These are phyloP conservation scores for Rhogogaster chlorosoma DNA, from an alignment of 2,888 invertebrate species.

Conservation along the genomic window DNA sequence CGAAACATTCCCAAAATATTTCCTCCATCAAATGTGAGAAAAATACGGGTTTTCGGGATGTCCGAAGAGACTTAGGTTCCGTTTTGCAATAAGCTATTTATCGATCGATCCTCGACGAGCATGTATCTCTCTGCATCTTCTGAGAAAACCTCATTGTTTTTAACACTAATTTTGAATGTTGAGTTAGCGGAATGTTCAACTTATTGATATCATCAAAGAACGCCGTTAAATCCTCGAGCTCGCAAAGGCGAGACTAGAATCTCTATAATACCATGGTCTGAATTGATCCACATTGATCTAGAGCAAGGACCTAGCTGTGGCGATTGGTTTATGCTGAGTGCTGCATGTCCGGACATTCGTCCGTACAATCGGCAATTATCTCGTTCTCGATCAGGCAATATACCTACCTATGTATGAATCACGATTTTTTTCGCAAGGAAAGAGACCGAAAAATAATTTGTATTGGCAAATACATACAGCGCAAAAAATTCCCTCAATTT, in stretches of 20 bases:
- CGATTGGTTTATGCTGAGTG: background rate
- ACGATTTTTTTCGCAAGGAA: background rate
- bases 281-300: conserved; percentile 36
- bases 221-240: background rate
- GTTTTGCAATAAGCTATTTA: background rate
- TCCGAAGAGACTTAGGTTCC: background rate
- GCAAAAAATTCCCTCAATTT: background rate
- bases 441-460: background rate
- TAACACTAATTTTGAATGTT: background rate
- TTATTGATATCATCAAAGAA: conserved; percentile 10
- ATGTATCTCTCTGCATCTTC: background rate
- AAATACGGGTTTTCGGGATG: background rate
- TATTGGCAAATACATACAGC: background rate
- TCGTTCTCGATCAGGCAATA: background rate
- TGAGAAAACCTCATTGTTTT: background rate
- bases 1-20: no score
- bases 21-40: no score
- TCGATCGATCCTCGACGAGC: background rate
- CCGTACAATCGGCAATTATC: conserved; percentile 9
- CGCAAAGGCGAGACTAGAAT: conserved; percentile 8
- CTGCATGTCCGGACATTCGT: conserved; percentile 27
- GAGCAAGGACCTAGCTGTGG: conserved; percentile 22
- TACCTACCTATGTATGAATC: background rate
- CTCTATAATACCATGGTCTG: conserved; percentile 34
- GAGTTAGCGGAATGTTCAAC: background rate